Evolutionary conservation across 1,140 invertebrate species (phyloP), one percentile per base, ranked within the genome.

Genomic region (Drosophila simulans): DNA sequence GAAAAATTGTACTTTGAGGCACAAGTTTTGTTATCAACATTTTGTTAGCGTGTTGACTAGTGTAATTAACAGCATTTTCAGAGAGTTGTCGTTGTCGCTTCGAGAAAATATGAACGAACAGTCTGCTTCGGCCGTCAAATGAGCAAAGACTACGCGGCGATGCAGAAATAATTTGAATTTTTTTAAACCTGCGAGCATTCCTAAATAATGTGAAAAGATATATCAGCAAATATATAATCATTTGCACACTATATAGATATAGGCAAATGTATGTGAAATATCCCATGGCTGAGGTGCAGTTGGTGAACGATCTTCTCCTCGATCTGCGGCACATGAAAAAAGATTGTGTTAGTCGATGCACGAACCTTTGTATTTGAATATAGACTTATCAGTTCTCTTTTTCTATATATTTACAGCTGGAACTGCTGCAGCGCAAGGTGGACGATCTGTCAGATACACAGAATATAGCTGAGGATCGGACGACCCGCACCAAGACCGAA

Each of bases 381-480:
- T 15, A 27, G 15, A 43, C 49, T 45, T 15, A 46, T 49, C 5
- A 27, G 5, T 10, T 43, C 39, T 46, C 5, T 42, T n/a, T 65
- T 22, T 60, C 59, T 65, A 55, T 73, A 73, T 72, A 48, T 65
- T 93, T 93, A 5, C 92, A 98, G 97, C 95, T 98, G 84, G 96
- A 97, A 93, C 94, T 97, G 84, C 94, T 98, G 43, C 97, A 98
- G 92, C 96, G 97, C 92, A 97, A 98, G 93, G 96, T 98, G 92
- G 96, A 96, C 68, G 95, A 95, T 43, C 93, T 98, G 75, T 96
- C 95, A 8, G 97, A 98, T 89, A 97, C 96, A 65, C 97, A 97
- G 91, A 95, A 94, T 77, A 96, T 95, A 70, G 95, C 95, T 8
- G 97, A 98, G 91, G 97, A 98, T 92, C 94, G 96, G 53, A 98